These are phyloP conservation scores for Cheiracanthium punctorium DNA, from an alignment of 2,888 invertebrate species.

Conservation along the genomic window DNA sequence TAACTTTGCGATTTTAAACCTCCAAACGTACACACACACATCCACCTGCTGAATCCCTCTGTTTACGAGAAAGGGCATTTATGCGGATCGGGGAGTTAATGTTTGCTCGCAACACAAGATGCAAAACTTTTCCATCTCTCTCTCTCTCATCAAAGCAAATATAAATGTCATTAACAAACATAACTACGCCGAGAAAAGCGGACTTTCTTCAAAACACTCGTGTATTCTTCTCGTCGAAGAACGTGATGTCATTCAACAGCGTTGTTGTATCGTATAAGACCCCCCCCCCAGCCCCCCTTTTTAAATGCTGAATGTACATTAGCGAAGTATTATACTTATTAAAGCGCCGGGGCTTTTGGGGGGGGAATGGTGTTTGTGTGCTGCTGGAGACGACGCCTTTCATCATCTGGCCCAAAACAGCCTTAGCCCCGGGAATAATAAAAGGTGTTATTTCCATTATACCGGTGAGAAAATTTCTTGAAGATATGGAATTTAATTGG, in stretches of 20 bases:
- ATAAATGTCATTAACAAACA: neutral
- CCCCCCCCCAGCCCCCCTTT: too few relatives aligned
- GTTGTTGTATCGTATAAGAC: neutral
- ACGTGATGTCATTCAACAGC: neutral
- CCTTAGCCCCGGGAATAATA: constrained; percentile 16
- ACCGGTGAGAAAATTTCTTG: constrained; percentile 28
- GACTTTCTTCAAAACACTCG: neutral
- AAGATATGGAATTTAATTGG: constrained; percentile 63
- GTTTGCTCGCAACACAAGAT: too few relatives aligned
- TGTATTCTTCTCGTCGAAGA: neutral
- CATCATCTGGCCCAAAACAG: constrained; percentile 6
- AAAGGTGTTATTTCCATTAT: constrained; percentile 43
- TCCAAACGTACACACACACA: too few relatives aligned
- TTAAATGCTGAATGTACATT: constrained; percentile 14
- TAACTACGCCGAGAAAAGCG: neutral
- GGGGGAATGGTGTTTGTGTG: neutral
- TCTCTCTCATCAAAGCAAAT: constrained; percentile 1
- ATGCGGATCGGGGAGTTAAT: too few relatives aligned
- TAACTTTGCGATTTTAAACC: too few relatives aligned
- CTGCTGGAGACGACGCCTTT: neutral
- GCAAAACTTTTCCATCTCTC: neutral
- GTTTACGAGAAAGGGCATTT: too few relatives aligned
- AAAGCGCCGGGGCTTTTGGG: neutral
- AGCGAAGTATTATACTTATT: constrained; percentile 7
- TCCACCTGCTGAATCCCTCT: too few relatives aligned